Evolutionary conservation across 2,797 vertebrate genomes (phyloP).

Genomic region (Premnoplex brunnescens): DNA sequence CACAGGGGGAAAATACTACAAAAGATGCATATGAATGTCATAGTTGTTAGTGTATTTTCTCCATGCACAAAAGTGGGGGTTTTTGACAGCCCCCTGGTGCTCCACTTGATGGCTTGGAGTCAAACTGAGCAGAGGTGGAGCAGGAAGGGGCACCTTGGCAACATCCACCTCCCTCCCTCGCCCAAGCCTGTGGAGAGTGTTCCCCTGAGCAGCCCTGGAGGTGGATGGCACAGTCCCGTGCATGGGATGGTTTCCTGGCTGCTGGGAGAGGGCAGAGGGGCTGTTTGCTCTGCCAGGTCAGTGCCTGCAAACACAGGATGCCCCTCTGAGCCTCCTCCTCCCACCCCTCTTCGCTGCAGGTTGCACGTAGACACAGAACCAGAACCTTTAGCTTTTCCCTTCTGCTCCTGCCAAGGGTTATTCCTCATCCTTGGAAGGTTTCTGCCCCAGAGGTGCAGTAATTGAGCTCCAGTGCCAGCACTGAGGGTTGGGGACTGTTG

Average conservation of each 20-base stretch:
- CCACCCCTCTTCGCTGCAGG: neutral
- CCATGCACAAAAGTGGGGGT: neutral
- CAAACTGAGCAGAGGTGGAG: neutral
- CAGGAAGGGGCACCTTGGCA: neutral
- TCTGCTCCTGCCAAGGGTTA: neutral
- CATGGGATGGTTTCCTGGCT: rapidly evolving
- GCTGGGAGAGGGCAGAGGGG: neutral
- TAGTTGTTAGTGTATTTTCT: rapidly evolving
- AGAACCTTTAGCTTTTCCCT: neutral
- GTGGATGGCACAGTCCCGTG: rapidly evolving
- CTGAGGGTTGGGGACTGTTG: neutral
- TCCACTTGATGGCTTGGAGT: neutral
- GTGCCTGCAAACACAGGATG: rapidly evolving
- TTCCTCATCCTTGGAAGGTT: neutral
- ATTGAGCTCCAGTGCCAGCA: neutral
- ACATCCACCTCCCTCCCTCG: neutral
- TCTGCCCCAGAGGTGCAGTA: neutral
- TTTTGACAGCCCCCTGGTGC: neutral
- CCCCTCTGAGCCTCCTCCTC: neutral
- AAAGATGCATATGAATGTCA: rapidly evolving
- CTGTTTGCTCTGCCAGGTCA: neutral
- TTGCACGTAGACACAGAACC: rapidly evolving
- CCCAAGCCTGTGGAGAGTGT: rapidly evolving
- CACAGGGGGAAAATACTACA: rapidly evolving
- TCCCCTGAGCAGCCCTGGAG: neutral